phyloP scores from a whole-genome alignment of 2,888 invertebrate genomes.

The Caenorhabditis japonica region DNA sequence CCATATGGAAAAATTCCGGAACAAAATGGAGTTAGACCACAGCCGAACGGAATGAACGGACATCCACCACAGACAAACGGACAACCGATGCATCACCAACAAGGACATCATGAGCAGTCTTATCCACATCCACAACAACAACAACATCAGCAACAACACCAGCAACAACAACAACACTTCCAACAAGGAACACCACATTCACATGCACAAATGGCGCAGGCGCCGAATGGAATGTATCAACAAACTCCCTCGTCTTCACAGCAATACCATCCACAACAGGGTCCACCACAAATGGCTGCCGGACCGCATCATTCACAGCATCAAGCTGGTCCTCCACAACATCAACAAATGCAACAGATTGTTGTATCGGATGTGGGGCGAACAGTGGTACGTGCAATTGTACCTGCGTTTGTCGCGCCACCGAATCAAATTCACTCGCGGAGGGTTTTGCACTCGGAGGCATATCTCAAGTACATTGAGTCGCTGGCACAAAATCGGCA shows the following conservation, averaged over 20 bases:
- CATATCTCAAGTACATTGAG: conserved; percentile 97
- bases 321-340: conserved; percentile 12
- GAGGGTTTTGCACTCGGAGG: conserved; percentile 93
- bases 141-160: conserved; percentile 39
- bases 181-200: no score
- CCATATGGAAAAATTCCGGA: conserved; percentile 42
- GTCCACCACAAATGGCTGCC: background rate
- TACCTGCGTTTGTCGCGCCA: conserved; percentile 93
- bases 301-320: no score
- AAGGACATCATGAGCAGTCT: conserved; percentile 27
- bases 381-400: conserved; percentile 78
- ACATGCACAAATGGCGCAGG: conserved; percentile 10
- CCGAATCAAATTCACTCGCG: conserved; percentile 89
- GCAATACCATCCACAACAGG: conserved; percentile 8
- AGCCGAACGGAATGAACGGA: conserved; percentile 47
- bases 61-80: conserved; percentile 30
- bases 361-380: conserved; percentile 59
- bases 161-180: conserved; percentile 27
- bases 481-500: conserved; percentile 83
- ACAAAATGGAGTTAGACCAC: conserved; percentile 1
- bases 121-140: conserved; percentile 24
- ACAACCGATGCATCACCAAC: conserved; percentile 33
- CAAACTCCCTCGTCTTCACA: conserved; percentile 22
- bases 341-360: conserved; percentile 23
- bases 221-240: conserved; percentile 33